Evolutionary conservation across 2,888 invertebrate genomes (phyloP), one percentile per base, ranked within the genome.

Genomic region (Netelia fuscicornis): DNA sequence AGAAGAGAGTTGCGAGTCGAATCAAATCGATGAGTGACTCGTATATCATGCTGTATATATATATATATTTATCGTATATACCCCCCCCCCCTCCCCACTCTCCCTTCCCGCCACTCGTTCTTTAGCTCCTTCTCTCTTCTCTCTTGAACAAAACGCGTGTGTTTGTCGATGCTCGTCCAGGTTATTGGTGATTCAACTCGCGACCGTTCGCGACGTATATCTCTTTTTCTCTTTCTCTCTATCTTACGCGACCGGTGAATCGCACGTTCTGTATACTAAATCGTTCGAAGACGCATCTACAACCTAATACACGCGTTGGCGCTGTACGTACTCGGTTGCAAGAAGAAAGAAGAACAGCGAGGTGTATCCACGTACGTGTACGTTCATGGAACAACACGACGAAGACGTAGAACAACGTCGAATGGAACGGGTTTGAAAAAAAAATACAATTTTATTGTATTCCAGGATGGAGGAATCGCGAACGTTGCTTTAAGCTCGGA

Each of bases 261-360:
- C 75, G 82, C 82, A 54, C 86, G 88, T 78, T 79, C 86, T 85
- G 88, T 86, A 87, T 90, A 87, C 87, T 77, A 89, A 89, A 89
- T 87, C 86, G 83, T 84, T 81, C 86, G 77, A 72, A 65, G 64
- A 48, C 80, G 65, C 67, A 83, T 85, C 83, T 81, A 86, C 84
- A 85, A 86, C 74, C 70, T 81, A 83, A 85, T 86, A 86, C 83
- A 87, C 83, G 83, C 79, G 84, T 86, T 86, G 83, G 62, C 78
- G 81, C 76, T 83, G 64, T 80, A 75, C 76, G 54, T 78, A 81
- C 80, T 76, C 72, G 62, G 79, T 68, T 70, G 70, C 25, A 75
- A 9, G 75, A 37, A 75, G 44, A 56, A 79, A 76, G 71, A 60
- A 17, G 48, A 67, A 68, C 44, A 37, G 37, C 13, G 20, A 30